These are phyloP conservation scores for Melanotaenia trifasciata DNA, from an alignment of 2,797 vertebrate genomes.

Conservation along the genomic window DNA sequence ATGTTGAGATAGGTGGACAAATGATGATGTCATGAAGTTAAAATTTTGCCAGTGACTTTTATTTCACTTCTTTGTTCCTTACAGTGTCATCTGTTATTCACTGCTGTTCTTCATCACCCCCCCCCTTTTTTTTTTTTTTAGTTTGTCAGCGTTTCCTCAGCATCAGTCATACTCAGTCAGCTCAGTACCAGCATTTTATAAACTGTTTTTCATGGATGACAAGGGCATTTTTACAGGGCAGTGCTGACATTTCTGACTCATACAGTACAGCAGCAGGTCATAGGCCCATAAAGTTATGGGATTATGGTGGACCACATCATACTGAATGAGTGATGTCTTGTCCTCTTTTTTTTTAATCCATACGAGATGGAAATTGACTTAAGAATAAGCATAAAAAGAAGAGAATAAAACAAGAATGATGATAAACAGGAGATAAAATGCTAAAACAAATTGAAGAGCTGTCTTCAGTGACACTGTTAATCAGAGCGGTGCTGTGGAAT, in stretches of 20 bases:
- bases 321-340: slow-evolving; percentile 2
- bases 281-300: not conserved
- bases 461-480: slow-evolving; percentile 14
- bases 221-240: slow-evolving; percentile 13
- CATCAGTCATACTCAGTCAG: slow-evolving; percentile 21
- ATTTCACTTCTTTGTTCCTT: slow-evolving; percentile 1
- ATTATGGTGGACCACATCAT: slow-evolving; percentile 1
- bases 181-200: slow-evolving; percentile 29
- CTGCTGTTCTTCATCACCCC: slow-evolving; percentile 8
- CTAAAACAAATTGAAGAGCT: not conserved
- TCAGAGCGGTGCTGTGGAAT: slow-evolving; percentile 24
- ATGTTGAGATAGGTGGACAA: not conserved
- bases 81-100: slow-evolving; percentile 19
- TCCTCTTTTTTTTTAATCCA: not conserved
- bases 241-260: slow-evolving; percentile 25
- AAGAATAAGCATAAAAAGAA: slow-evolving; percentile 4
- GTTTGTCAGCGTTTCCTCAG: slow-evolving; percentile 24
- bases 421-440: not conserved
- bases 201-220: slow-evolving; percentile 28
- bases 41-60: not conserved
- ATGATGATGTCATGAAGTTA: slow-evolving; percentile 22
- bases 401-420: not conserved
- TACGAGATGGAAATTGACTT: not conserved
- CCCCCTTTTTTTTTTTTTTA: slow-evolving; percentile 11
- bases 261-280: slow-evolving; percentile 5